Evolutionary conservation across 2,113 vertebrate species (phyloP).

Genomic region (Hippopotamus amphibius): DNA sequence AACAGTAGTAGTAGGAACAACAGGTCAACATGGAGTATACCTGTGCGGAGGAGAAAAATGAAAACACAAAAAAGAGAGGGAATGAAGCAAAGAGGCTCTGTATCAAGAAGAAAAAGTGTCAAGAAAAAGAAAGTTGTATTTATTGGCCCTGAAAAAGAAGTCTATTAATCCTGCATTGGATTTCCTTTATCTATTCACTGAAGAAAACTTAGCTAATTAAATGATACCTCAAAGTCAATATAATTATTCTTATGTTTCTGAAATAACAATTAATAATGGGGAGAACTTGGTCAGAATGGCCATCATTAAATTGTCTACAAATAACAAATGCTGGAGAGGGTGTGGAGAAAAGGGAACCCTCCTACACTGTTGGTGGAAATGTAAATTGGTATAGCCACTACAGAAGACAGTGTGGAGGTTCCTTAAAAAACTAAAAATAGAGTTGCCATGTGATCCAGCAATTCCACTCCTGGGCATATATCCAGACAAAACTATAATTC

Average conservation of each 20-base stretch:
- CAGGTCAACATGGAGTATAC: not conserved
- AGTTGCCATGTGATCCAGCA: not conserved
- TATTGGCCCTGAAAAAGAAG: not conserved
- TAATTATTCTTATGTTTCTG: not conserved
- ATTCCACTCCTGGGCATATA: not conserved
- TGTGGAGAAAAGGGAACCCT: not conserved
- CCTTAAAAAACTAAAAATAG: not conserved
- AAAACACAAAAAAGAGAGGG: not conserved
- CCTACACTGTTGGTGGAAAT: not conserved
- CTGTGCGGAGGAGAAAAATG: not conserved
- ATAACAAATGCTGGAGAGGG: not conserved
- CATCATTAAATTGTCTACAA: not conserved
- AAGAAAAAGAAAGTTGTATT: not conserved
- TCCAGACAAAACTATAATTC: not conserved
- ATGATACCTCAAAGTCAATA: not conserved
- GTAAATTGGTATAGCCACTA: not conserved
- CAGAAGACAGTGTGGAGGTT: not conserved
- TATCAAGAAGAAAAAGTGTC: not conserved
- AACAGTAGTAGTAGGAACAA: not conserved
- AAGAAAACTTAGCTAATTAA: conserved; percentile 17
- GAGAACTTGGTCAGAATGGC: not conserved
- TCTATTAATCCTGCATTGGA: not conserved
- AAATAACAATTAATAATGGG: not conserved
- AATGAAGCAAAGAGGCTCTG: not conserved
- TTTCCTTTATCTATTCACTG: not conserved